Percentiles rank a stretch among this genome's conserved stretches.
Conservation (phyloP, 2,113 vertebrate genomes). For the Laticauda laticaudata region DNA sequence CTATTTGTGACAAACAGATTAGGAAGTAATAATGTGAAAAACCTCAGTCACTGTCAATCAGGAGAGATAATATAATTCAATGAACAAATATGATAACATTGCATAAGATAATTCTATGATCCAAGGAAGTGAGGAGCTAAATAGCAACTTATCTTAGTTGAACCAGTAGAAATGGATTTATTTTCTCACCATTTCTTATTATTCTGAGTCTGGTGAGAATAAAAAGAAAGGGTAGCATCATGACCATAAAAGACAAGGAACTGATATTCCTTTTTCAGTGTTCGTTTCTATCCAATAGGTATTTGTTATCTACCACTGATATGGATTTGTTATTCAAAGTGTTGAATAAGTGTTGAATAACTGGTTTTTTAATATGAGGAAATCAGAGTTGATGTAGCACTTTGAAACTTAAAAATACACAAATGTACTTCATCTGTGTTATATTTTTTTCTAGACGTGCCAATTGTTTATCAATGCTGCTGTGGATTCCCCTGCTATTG, state of each 20-base stretch:
- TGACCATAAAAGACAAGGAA: background rate
- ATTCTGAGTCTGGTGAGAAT: background rate
- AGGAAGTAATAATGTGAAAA: background rate
- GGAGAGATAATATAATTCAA: background rate
- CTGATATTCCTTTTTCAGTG: background rate
- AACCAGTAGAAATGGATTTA: background rate
- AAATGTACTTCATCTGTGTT: conserved; percentile 25
- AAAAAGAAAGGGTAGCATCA: background rate
- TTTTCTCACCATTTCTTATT: background rate
- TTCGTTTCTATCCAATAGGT: background rate
- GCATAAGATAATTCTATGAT: background rate
- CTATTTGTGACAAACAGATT: background rate
- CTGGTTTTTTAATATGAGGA: background rate
- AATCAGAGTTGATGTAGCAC: background rate
- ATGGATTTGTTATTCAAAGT: background rate
- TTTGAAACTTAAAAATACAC: conserved; percentile 15
- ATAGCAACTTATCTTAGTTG: background rate
- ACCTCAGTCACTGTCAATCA: background rate
- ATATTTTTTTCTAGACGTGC: conserved; percentile 82
- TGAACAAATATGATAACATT: background rate
- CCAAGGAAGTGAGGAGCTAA: background rate
- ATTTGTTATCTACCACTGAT: background rate
- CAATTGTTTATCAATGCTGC: conserved; percentile 97
- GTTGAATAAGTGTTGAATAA: background rate
- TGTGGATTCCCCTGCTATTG: conserved; percentile 94